These are phyloP conservation scores for Ptychobarbus kaznakovi DNA, from an alignment of 2,797 vertebrate genomes.

Conservation along the genomic window DNA sequence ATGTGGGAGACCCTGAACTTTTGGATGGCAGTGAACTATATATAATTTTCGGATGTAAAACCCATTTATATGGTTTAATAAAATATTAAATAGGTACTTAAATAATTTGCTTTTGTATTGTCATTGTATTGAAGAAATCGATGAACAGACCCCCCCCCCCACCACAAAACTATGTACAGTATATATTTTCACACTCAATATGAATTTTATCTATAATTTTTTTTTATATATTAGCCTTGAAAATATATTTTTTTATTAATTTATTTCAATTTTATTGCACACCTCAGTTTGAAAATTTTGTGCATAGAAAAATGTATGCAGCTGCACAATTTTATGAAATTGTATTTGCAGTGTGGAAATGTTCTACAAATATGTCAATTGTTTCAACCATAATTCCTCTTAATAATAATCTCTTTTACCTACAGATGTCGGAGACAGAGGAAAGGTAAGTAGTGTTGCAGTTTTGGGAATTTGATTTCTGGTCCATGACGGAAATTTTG, in stretches of 20 bases:
- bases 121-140: background rate
- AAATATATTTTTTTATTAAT: background rate
- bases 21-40: background rate
- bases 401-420: slow-evolving; percentile 33
- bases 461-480: background rate
- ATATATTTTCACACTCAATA: background rate
- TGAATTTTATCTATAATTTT: background rate
- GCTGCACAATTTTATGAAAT: background rate
- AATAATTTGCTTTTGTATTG: background rate
- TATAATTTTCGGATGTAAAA: background rate
- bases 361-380: background rate
- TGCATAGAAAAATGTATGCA: background rate
- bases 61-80: background rate
- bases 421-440: slow-evolving; percentile 63
- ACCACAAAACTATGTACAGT: background rate
- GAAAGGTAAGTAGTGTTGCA: slow-evolving; percentile 68
- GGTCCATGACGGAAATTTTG: background rate
- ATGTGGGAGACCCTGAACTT: background rate
- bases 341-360: background rate
- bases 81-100: background rate
- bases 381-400: slow-evolving; percentile 11
- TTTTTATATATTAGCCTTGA: background rate
- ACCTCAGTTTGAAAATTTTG: background rate
- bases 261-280: background rate
- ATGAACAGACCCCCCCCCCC: too few species aligned